A percentile compares a stretch with the other conserved stretches of the same genome.
Conservation (phyloP, 53 echinoderm and acorn worm species). For the Temnopleurus reevesii region DNA sequence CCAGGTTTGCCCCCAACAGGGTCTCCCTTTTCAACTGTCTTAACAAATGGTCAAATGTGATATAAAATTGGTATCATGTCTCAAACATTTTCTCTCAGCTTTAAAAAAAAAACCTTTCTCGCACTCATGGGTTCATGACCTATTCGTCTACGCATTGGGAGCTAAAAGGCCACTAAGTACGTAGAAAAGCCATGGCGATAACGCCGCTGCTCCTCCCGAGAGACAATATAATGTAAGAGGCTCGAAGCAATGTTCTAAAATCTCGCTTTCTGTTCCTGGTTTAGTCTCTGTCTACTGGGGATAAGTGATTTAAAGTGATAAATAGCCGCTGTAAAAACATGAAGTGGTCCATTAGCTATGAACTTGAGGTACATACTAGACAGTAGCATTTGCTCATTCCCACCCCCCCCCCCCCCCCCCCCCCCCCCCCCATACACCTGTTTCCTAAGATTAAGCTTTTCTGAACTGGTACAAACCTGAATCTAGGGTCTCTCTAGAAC, state of each 20-base stretch:
- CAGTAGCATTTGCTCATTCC: no score
- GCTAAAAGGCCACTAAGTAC: no score
- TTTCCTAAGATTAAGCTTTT: neutral
- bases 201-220: no score
- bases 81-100: neutral
- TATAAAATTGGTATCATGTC: neutral
- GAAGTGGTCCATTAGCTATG: constrained; percentile 7
- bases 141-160: no score
- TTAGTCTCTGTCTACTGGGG: neutral
- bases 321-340: constrained; percentile 23
- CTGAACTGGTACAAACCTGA: no score
- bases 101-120: neutral
- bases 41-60: neutral
- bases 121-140: neutral
- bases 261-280: constrained; percentile 16
- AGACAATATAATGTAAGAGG: neutral
- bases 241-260: neutral
- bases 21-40: neutral
- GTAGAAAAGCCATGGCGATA: no score
- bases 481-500: no score
- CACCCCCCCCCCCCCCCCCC: neutral
- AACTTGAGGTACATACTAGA: neutral
- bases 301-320: constrained; percentile 24
- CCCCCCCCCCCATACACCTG: neutral
- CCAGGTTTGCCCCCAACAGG: neutral